Conservation (phyloP, 2,113 vertebrate species). For the Nyctibius bracteatus region DNA sequence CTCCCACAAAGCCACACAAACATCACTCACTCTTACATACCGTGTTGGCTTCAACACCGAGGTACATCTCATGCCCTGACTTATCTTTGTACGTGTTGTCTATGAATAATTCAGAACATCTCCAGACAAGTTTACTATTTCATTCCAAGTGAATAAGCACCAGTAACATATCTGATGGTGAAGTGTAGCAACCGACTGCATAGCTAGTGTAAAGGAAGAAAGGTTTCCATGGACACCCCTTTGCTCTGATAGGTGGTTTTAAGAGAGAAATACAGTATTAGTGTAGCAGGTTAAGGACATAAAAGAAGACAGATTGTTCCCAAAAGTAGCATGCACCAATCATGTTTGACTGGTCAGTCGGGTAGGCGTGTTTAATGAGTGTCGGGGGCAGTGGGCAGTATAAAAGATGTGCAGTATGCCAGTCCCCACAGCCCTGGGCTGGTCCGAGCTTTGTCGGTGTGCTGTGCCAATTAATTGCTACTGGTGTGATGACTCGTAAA, state of each 20-base stretch:
- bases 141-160: slow-evolving; percentile 70
- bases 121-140: slow-evolving; percentile 69
- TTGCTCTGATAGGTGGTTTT: slow-evolving; percentile 32
- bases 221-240: slow-evolving; percentile 64
- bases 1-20: background rate
- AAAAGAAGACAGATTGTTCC: background rate
- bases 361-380: background rate
- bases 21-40: background rate
- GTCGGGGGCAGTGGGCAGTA: background rate
- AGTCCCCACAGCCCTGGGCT: background rate
- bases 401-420: background rate
- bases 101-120: slow-evolving; percentile 67
- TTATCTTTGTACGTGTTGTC: slow-evolving; percentile 49
- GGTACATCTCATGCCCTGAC: slow-evolving; percentile 61
- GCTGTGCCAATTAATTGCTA: background rate
- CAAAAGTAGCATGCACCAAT: background rate
- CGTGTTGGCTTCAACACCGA: background rate
- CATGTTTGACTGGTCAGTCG: background rate
- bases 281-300: background rate
- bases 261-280: slow-evolving; percentile 38
- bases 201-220: slow-evolving; percentile 25
- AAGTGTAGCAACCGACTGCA: slow-evolving; percentile 46
- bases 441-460: background rate
- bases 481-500: background rate
- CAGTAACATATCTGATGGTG: slow-evolving; percentile 37